Evolutionary conservation across 2,113 vertebrate genomes (phyloP), one percentile per base, ranked within the genome.

Genomic region (Nerophis ophidion): DNA sequence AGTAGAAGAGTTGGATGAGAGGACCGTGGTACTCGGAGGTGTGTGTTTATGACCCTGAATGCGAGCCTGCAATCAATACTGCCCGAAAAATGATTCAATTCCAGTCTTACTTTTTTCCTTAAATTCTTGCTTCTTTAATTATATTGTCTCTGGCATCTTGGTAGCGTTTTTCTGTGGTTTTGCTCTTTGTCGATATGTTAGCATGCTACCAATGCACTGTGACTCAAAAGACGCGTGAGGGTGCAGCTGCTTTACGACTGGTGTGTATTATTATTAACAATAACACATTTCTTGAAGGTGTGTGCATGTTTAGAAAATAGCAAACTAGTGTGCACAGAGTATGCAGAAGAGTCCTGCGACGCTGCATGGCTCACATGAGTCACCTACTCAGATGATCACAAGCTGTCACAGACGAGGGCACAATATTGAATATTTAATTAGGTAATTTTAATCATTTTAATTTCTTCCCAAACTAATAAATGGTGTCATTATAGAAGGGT

Each of bases 121-220:
- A 70, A 71, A 66, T 49, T 66, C 66, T 47, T 71, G 56, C 66
- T 40, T 61, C 14, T 47, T 71, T 50, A 11, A 66, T 50, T 68
- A 56, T 42, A 61, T 70, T 63, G 48, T 75, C 64, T 19, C 34
- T 82, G 75, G 70, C 50, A 62, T 81, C 79, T 92, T 94, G 91
- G 90, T 91, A 82, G 84, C 66, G 75, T 84, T 90, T 74, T 12
- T 89, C 88, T 93, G 92, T 89, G 92, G 91, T 93, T 93, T 44
- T 93, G 86, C 86, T 92, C 89, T 94, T 93, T 91, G 90, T 89
- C 93, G 93, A 93, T 91, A 90, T 91, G 91, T 92, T 94, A 92
- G 93, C 92, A 70, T 91, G 90, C 93, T 93, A 89, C 92, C 91
- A 92, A 92, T 94, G 26, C 93, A 91, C 92, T 92, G 91, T 89